Base-by-base conservation (phyloP, 2,797 vertebrate species). In the Oophaga sylvatica region DNA sequence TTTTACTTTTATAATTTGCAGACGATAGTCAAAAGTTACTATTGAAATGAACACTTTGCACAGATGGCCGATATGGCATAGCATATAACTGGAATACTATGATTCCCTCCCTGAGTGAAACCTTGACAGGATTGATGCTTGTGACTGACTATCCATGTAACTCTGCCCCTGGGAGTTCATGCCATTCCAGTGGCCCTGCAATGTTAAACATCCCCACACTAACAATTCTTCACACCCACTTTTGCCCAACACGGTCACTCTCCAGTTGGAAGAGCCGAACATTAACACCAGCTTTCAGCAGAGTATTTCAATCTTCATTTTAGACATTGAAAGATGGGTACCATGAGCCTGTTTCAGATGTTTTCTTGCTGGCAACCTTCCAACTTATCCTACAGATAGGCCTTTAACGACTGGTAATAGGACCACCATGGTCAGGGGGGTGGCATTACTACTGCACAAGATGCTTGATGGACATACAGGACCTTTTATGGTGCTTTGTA, bases 271-370 rank as follows among this genome's bases (percentile, higher is more conserved):
- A 82, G 60, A 78, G 68, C 73, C 26, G 11, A 86, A 57, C 48
- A 89, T 89, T 89, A 89, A 89, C 80, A 67, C 84, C 84, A 70
- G 80, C 88, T 89, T 89, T 89, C 88, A 86, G 88, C 88, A 89
- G 84, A 60, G 62, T 76, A 79, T 89, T 89, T 89, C 80, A 89
- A 89, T 89, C 88, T 89, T 89, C 88, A 78, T 89, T 89, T 89
- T 86, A 89, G 56, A 68, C 56, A 89, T 59, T 89, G 88, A 89
- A 89, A 89, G 88, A 89, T 89, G 80, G 88, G 84, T 80, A 86
- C 88, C 80, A 83, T 79, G 88, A 89, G 80, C 88, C 71, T 65
- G 60, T 67, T 86, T 86, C 80, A 86, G 59, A 83, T 79, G 80
- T 77, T 82, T 81, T 88, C 41, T 75, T 60, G 71, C 41, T 89